Evolutionary conservation across 1,140 invertebrate species (phyloP).

Genomic region (Lordiphosa collinella): DNA sequence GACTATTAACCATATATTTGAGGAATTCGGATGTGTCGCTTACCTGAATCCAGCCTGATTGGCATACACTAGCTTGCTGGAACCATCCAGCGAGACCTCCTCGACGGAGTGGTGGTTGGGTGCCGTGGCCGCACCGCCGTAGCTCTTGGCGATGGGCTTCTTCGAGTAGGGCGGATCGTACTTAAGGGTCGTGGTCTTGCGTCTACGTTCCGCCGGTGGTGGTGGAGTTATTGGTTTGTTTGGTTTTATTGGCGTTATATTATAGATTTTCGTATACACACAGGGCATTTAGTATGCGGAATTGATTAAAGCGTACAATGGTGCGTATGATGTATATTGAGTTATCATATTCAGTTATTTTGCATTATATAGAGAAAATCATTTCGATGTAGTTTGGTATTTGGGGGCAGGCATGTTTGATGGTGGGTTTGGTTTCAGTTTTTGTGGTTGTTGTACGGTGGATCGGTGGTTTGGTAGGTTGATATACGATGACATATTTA

Average conservation of each 20-base stretch:
- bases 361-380: slow-evolving; percentile 46
- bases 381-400: slow-evolving; percentile 39
- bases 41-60: slow-evolving; percentile 91
- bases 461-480: slow-evolving; percentile 44
- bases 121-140: slow-evolving; percentile 84
- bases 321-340: slow-evolving; percentile 48
- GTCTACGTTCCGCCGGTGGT: slow-evolving; percentile 81
- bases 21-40: slow-evolving; percentile 27
- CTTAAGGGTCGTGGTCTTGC: slow-evolving; percentile 92
- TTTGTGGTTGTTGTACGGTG: slow-evolving; percentile 32
- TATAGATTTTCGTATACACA: slow-evolving; percentile 55
- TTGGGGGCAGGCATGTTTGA: slow-evolving; percentile 31
- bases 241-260: slow-evolving; percentile 38
- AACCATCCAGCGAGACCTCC: slow-evolving; percentile 87
- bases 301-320: slow-evolving; percentile 49
- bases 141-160: slow-evolving; percentile 88
- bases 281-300: slow-evolving; percentile 50
- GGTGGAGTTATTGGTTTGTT: slow-evolving; percentile 21
- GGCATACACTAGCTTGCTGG: slow-evolving; percentile 90
- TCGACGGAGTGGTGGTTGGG: slow-evolving; percentile 85
- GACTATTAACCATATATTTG: not conserved
- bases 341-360: slow-evolving; percentile 38
- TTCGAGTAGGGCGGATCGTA: slow-evolving; percentile 92
- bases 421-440: slow-evolving; percentile 36
- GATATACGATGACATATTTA: slow-evolving; percentile 28